These are phyloP conservation scores for Coregonus clupeaformis DNA, from an alignment of 2,113 vertebrate species.

Conservation along the genomic window DNA sequence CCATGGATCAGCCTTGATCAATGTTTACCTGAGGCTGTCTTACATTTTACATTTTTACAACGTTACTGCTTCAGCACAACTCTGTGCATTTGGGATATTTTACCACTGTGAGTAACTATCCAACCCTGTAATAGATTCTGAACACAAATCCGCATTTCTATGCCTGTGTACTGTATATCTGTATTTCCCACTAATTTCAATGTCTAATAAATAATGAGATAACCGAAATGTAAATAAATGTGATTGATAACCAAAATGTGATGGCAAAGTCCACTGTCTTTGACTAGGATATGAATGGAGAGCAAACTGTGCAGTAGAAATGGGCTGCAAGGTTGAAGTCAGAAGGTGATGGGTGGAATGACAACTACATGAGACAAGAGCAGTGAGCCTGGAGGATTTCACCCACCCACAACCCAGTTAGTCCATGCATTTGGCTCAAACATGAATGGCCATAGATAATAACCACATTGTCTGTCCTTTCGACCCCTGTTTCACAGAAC, in stretches of 20 bases:
- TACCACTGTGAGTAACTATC: neutral
- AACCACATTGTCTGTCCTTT: neutral
- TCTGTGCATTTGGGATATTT: neutral
- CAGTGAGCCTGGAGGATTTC: neutral
- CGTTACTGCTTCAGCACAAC: neutral
- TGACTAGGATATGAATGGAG: neutral
- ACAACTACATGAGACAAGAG: neutral
- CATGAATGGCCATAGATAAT: neutral
- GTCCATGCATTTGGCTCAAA: neutral
- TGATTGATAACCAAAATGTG: neutral
- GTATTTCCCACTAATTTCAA: neutral
- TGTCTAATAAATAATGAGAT: neutral
- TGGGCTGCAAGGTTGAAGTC: neutral
- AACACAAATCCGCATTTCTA: neutral
- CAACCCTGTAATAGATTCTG: neutral
- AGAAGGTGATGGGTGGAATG: neutral
- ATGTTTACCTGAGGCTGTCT: neutral
- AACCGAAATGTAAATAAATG: neutral
- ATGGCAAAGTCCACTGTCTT: neutral
- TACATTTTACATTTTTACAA: neutral
- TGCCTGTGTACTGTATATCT: neutral
- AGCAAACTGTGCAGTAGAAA: neutral
- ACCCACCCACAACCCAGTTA: neutral
- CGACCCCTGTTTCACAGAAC: neutral
- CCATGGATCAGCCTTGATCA: neutral